Percentiles rank a stretch among this genome's conserved stretches.
These are phyloP conservation scores for Clamator glandarius DNA, from an alignment of 2,797 vertebrate genomes.

Conservation along the genomic window DNA sequence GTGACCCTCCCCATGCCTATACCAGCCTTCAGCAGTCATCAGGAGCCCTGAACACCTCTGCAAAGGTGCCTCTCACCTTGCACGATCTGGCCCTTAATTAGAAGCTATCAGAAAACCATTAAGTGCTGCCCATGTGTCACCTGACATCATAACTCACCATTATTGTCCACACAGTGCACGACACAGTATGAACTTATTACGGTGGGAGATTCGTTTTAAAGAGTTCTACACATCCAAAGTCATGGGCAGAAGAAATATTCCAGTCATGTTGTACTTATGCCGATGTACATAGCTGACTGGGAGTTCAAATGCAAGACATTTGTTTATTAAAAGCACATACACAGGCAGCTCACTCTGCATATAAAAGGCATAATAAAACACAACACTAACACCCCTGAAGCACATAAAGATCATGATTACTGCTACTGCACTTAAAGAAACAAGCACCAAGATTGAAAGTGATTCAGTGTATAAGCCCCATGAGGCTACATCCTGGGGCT, in stretches of 20 bases:
- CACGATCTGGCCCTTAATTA: slow-evolving; percentile 2
- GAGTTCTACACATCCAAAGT: not conserved
- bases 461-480: not conserved
- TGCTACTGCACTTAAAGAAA: slow-evolving; percentile 1
- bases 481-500: not conserved
- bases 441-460: not conserved
- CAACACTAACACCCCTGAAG: slow-evolving; percentile 10
- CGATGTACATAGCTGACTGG: slow-evolving; percentile 33
- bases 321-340: slow-evolving; percentile 46
- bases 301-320: slow-evolving; percentile 49
- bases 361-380: slow-evolving; percentile 15
- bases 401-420: slow-evolving; percentile 23
- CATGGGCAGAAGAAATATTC: slow-evolving; percentile 40
- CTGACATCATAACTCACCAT: slow-evolving; percentile 48
- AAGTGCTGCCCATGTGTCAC: not conserved
- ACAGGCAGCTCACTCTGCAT: slow-evolving; percentile 6
- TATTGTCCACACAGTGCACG: not conserved
- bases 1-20: not conserved
- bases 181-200: slow-evolving; percentile 7
- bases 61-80: not conserved
- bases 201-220: slow-evolving; percentile 34
- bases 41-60: not conserved
- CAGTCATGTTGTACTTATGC: slow-evolving; percentile 56
- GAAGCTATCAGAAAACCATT: slow-evolving; percentile 54
- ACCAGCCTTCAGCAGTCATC: not conserved